Conservation (phyloP, 2,888 invertebrate genomes). For the Omphaloscelis lunosa region DNA sequence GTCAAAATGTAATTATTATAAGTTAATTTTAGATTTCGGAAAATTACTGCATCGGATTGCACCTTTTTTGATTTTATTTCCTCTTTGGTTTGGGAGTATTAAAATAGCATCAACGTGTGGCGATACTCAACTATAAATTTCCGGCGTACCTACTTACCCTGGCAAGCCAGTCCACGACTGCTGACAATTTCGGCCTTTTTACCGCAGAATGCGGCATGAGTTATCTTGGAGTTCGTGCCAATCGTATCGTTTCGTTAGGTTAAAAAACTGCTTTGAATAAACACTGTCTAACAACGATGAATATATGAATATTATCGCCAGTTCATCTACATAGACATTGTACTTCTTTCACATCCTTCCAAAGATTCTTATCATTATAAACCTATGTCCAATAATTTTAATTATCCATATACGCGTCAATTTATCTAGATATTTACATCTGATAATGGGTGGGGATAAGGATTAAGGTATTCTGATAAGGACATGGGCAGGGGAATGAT, state of each 20-base stretch:
- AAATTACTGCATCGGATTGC: background rate
- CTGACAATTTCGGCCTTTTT: background rate
- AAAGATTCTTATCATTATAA: constrained; percentile 1
- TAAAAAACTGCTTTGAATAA: background rate
- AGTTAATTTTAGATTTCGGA: too few relatives aligned
- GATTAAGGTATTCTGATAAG: too few relatives aligned
- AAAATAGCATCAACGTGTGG: background rate
- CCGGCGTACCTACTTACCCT: too few relatives aligned
- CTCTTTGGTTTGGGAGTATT: background rate
- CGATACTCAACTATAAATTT: background rate
- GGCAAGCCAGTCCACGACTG: too few relatives aligned
- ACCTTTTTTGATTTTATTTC: background rate
- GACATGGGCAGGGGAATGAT: too few relatives aligned
- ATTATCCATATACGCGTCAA: background rate
- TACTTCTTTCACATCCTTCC: constrained; percentile 2
- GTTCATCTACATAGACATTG: background rate
- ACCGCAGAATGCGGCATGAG: background rate
- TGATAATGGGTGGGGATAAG: too few relatives aligned
- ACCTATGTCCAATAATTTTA: background rate
- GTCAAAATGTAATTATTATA: too few relatives aligned
- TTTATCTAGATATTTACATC: too few relatives aligned
- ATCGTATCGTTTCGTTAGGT: background rate
- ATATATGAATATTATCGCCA: background rate
- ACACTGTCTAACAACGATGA: background rate
- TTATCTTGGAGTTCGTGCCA: background rate